Evolutionary conservation across 2,113 vertebrate genomes (phyloP).

Genomic region (Anser cygnoides): DNA sequence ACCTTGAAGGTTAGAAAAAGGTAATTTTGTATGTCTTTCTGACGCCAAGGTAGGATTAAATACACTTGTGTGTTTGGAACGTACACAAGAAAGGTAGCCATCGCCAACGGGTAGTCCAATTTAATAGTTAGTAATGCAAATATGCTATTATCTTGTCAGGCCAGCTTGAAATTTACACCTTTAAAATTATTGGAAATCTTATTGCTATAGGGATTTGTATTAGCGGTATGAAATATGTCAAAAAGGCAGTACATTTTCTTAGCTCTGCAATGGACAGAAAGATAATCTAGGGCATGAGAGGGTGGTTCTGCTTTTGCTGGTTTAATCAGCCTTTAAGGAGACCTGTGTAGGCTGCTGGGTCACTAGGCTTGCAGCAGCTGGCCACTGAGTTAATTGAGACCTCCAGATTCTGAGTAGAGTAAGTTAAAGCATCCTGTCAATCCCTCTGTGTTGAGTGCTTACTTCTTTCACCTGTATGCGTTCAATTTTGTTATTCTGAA

Average conservation of each 20-base stretch:
- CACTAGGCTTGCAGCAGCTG: background rate
- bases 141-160: background rate
- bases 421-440: background rate
- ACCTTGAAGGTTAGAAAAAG: background rate
- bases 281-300: background rate
- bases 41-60: background rate
- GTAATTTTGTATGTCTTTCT: background rate
- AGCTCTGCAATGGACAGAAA: background rate
- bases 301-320: background rate
- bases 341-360: background rate
- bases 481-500: background rate
- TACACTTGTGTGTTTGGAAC: background rate
- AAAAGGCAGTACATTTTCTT: background rate
- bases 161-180: background rate
- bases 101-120: background rate
- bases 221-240: background rate
- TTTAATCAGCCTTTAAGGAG: background rate
- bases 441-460: background rate
- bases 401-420: background rate
- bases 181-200: background rate
- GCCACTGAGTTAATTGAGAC: background rate
- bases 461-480: background rate
- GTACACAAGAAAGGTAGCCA: background rate
- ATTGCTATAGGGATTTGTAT: background rate
- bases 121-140: background rate